A percentile compares a stretch with the other conserved stretches of the same genome.
phyloP scores from a whole-genome alignment of 2,888 invertebrate genomes.

The Melieria picta region DNA sequence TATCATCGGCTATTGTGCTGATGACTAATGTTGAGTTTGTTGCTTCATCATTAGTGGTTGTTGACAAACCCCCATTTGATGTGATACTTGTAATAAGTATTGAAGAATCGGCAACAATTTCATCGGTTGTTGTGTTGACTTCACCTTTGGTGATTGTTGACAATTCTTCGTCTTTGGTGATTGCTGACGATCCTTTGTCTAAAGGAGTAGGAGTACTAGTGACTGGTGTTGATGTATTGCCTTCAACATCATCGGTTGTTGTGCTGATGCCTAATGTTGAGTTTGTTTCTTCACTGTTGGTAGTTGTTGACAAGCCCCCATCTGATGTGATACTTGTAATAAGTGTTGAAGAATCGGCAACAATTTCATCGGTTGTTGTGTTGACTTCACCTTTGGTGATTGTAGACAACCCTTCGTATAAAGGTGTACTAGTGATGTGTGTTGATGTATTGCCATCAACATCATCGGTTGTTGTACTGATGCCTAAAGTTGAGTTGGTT shows the following conservation, averaged over 20 bases:
- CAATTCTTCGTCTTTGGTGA: background rate
- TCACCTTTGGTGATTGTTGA: background rate
- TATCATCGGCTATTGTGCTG: too few relatives aligned
- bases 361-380: background rate
- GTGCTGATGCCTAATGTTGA: background rate
- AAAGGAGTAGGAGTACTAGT: background rate
- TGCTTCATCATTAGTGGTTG: too few relatives aligned
- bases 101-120: background rate
- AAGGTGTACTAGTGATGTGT: background rate
- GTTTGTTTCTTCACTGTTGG: background rate
- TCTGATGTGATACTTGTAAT: background rate
- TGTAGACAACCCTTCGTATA: background rate
- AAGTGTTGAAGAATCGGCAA: too few relatives aligned
- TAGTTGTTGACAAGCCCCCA: background rate
- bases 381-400: background rate
- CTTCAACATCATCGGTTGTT: background rate
- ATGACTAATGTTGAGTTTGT: too few relatives aligned
- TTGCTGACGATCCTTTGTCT: background rate
- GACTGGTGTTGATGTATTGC: background rate
- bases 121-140: background rate
- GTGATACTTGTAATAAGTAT: background rate
- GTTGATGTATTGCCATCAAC: background rate
- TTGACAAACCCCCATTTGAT: background rate
- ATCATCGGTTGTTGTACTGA: background rate
- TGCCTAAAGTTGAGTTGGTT: background rate